phyloP scores from a whole-genome alignment of 2,888 invertebrate species.

The Trichopoda pennipes region DNA sequence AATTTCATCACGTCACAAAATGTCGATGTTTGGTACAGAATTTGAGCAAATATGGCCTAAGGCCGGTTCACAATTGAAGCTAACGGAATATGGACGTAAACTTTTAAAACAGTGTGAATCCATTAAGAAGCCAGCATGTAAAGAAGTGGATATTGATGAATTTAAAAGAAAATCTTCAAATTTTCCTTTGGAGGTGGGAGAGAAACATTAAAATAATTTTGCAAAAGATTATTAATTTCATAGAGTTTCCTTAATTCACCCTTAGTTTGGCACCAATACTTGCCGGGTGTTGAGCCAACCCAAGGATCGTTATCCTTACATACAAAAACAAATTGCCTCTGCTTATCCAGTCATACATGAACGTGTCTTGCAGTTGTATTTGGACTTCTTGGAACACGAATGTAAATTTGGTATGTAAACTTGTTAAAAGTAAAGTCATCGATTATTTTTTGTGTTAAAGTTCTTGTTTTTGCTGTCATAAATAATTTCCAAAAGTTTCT shows the following conservation, averaged over 20 bases:
- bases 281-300: slow-evolving; percentile 77
- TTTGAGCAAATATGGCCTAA: slow-evolving; percentile 74
- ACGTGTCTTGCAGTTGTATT: slow-evolving; percentile 84
- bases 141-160: slow-evolving; percentile 66
- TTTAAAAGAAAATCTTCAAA: slow-evolving; percentile 72
- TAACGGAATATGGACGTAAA: slow-evolving; percentile 71
- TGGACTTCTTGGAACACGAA: slow-evolving; percentile 86
- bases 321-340: slow-evolving; percentile 81
- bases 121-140: slow-evolving; percentile 69
- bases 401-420: slow-evolving; percentile 74
- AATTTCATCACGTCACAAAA: slow-evolving; percentile 46
- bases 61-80: slow-evolving; percentile 50
- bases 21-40: slow-evolving; percentile 75
- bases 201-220: neutral
- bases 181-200: slow-evolving; percentile 74
- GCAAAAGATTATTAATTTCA: neutral
- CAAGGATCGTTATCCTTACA: slow-evolving; percentile 70
- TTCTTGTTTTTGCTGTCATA: neutral
- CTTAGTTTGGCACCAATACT: slow-evolving; percentile 78
- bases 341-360: slow-evolving; percentile 87
- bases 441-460: too few relatives aligned
- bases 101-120: slow-evolving; percentile 72
- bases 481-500: slow-evolving; percentile 31
- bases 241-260: neutral
- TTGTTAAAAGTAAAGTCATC: too few relatives aligned